phyloP scores from a whole-genome alignment of 1,140 invertebrate genomes.

The Potamilus streckersoni region DNA sequence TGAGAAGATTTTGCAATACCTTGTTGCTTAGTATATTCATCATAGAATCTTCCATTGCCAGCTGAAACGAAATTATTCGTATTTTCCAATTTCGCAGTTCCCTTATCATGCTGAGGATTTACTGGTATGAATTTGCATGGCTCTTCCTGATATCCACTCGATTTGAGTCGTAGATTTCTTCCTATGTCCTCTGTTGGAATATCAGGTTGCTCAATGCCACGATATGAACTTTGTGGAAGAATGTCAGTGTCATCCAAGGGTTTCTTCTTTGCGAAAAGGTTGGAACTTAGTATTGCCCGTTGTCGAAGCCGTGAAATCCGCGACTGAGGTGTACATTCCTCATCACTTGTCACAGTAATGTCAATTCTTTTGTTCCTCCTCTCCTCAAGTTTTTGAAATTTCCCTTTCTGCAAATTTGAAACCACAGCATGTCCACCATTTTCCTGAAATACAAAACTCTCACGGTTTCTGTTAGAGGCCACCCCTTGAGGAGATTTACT shows the following conservation, averaged over 20 bases:
- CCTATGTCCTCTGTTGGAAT: conserved; percentile 9
- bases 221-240: conserved; percentile 2
- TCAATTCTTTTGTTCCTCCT: conserved; percentile 56
- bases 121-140: neutral
- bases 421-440: conserved; percentile 30
- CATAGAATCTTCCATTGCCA: conserved; percentile 11
- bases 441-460: conserved; percentile 22
- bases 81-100: conserved; percentile 28
- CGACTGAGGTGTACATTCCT: conserved; percentile 55
- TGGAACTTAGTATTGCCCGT: conserved; percentile 50
- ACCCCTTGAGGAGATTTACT: conserved; percentile 8
- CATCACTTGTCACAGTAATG: conserved; percentile 57
- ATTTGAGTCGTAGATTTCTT: conserved; percentile 3
- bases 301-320: conserved; percentile 56
- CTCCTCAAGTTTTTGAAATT: conserved; percentile 61
- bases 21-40: conserved; percentile 16
- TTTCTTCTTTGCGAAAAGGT: conserved; percentile 20
- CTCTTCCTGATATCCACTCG: conserved; percentile 10
- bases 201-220: neutral
- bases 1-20: conserved; percentile 16
- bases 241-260: conserved; percentile 6
- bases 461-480: conserved; percentile 7
- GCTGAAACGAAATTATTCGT: conserved; percentile 6
- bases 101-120: conserved; percentile 14
- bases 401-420: conserved; percentile 32